Base-by-base conservation (phyloP, 37 sponge, comb jelly and placozoan species). In the Oscarella lobularis region DNA sequence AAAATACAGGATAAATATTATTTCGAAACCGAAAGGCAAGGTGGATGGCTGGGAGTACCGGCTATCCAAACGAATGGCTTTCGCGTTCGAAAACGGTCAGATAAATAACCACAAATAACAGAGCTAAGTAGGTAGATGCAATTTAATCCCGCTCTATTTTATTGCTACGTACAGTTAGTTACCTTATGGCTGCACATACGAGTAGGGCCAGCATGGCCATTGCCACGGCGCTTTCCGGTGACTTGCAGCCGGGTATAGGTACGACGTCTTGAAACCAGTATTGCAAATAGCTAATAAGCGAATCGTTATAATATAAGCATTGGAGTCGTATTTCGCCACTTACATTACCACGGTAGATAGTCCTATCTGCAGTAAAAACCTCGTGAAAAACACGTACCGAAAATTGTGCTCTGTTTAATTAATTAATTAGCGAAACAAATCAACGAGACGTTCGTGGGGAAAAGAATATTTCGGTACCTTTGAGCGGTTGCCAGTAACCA, bases 361-460 rank as follows among this genome's bases (percentile, higher is more conserved):
- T 31, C 71, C 71, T 34, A 68, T 68, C 71, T 68, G 71, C 71
- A 68, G n/a, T 34, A 68, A 20, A 14, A 68, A 68, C 31, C 71
- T 31, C 31, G 71, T 68, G n/a, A 68, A 5, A 68, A 68, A 68
- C 29, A 68, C 71, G 33, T 34, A 68, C 5, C 71, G 71, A 14
- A 68, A 68, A 14, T 68, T 14, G 31, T 68, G 31, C 6, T 68
- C 71, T 68, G 31, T n/a, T n/a, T n/a, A n/a, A n/a, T n/a, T n/a
- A n/a, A n/a, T n/a, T n/a, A n/a, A n/a, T n/a, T n/a, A n/a, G n/a
- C n/a, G n/a, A n/a, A n/a, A n/a, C n/a, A n/a, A n/a, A n/a, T n/a
- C n/a, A n/a, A n/a, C n/a, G n/a, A n/a, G n/a, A n/a, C n/a, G n/a
- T n/a, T n/a, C n/a, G n/a, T n/a, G n/a, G n/a, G n/a, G n/a, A n/a